Evolutionary conservation across 2,888 invertebrate species (phyloP).

Genomic region (Amblyteles armatorius): DNA sequence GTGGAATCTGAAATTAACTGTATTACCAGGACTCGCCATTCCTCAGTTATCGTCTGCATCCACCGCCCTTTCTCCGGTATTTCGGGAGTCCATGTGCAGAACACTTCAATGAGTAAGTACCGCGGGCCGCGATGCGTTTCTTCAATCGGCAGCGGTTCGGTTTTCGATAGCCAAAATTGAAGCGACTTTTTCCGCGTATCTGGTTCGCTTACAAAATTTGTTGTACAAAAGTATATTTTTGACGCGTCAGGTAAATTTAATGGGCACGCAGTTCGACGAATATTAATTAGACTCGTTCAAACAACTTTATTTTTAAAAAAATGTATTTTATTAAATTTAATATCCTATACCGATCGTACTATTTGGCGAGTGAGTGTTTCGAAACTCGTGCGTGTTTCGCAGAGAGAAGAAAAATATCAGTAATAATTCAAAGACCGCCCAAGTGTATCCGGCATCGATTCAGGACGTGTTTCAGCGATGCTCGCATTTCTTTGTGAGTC

Average conservation of each 20-base stretch:
- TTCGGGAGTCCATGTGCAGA: conserved; percentile 22
- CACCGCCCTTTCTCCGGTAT: conserved; percentile 11
- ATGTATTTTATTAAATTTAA: neutral
- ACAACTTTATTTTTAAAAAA: neutral
- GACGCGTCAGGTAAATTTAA: conserved; percentile 23
- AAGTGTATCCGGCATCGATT: conserved; percentile 26
- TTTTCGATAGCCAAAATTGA: conserved; percentile 27
- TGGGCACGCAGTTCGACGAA: neutral
- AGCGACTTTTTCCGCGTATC: neutral
- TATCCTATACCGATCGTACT: neutral
- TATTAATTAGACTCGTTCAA: neutral
- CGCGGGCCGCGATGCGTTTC: conserved; percentile 16
- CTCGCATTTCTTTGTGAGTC: conserved; percentile 64
- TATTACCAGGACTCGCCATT: conserved; percentile 16
- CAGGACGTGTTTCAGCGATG: conserved; percentile 14
- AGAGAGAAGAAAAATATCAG: neutral
- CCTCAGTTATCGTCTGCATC: conserved; percentile 22
- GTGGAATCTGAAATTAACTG: conserved; percentile 37
- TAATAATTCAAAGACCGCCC: conserved; percentile 7
- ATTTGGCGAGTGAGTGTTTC: neutral
- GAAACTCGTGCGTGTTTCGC: conserved; percentile 20
- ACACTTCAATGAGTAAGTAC: conserved; percentile 28
- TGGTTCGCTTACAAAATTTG: neutral
- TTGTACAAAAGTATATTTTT: conserved; percentile 5
- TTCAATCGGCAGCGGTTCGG: neutral